A percentile compares a stretch with the other conserved stretches of the same genome.
Conservation (phyloP, 2,888 invertebrate species). For the Zhuqinia jingwanae region DNA sequence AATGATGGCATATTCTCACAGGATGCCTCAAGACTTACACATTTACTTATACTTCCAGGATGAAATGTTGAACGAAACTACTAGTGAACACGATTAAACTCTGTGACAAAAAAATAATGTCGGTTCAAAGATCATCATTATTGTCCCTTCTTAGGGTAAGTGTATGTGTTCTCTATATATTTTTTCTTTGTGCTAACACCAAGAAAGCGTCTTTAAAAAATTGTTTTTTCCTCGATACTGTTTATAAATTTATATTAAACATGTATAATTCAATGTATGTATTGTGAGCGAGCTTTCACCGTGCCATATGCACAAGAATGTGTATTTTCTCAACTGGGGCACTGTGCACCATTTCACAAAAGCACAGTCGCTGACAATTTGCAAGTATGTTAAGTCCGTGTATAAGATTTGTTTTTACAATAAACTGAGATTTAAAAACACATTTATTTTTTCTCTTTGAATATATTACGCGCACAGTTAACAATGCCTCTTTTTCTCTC, state of each 20-base stretch:
- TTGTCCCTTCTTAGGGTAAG: no score
- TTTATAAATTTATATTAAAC: no score
- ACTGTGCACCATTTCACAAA: conserved; percentile 38
- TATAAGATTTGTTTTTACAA: not conserved
- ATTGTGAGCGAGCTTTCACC: conserved; percentile 45
- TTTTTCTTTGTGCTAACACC: conserved; percentile 18
- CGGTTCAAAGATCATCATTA: conserved; percentile 54
- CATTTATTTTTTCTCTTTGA: not conserved
- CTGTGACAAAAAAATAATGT: conserved; percentile 21
- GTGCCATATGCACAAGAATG: no score
- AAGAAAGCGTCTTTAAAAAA: no score
- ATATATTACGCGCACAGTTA: no score
- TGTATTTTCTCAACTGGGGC: conserved; percentile 40
- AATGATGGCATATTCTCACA: no score
- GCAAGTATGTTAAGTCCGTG: not conserved
- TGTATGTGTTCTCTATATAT: conserved; percentile 59
- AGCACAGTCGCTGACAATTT: not conserved
- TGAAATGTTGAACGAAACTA: no score
- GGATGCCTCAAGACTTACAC: no score
- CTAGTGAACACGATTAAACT: not conserved
- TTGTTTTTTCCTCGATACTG: no score
- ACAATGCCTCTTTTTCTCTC: not conserved
- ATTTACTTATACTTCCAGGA: no score
- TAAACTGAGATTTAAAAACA: not conserved
- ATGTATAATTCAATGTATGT: not conserved